Evolutionary conservation across 2,113 vertebrate genomes (phyloP), one percentile per base, ranked within the genome.

Genomic region (Ciconia stormi): DNA sequence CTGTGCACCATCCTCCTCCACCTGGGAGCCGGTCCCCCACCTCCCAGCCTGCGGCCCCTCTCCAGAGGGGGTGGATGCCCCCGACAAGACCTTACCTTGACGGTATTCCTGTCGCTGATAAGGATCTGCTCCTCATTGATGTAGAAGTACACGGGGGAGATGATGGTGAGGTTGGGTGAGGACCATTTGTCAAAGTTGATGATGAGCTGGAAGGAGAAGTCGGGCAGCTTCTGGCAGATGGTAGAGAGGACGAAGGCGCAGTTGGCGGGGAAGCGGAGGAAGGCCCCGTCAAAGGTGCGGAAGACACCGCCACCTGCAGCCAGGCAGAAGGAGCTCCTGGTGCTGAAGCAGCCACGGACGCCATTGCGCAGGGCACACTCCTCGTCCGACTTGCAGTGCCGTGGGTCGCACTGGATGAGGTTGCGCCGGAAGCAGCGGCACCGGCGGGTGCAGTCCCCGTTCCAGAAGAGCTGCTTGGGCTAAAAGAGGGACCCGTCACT

Each of bases 141-240:
- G 97, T 99, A 99, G 78, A 99, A 99, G 93, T 99, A 99, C 90
- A 99, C 98, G 0, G 99, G 99, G 2, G 99, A 99, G 92, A 99
- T 99, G 97, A 99, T 87, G 90, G 99, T 99, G 97, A 99, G 98
- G 98, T 99, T 99, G 87, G 99, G 99, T 0, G 98, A 98, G 78
- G 99, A 99, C 99, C 99, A 99, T 95, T 99, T 99, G 95, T 99
- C 99, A 8, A 99, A 99, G 98, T 99, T 99, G 91, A 99, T 99
- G 87, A 99, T 99, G 91, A 99, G 99, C 98, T 99, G 99, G 97
- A 99, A 99, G 96, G 99, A 99, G 97, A 99, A 98, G 96, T 99
- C 99, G 0, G 99, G 99, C 91, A 99, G 98, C 93, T 99, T 99
- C 97, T 99, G 99, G 97, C 99, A 99, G 98, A 99, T 99, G 40